Evolutionary conservation across 1,140 invertebrate species (phyloP).

Genomic region (Hypsibius dujardini): DNA sequence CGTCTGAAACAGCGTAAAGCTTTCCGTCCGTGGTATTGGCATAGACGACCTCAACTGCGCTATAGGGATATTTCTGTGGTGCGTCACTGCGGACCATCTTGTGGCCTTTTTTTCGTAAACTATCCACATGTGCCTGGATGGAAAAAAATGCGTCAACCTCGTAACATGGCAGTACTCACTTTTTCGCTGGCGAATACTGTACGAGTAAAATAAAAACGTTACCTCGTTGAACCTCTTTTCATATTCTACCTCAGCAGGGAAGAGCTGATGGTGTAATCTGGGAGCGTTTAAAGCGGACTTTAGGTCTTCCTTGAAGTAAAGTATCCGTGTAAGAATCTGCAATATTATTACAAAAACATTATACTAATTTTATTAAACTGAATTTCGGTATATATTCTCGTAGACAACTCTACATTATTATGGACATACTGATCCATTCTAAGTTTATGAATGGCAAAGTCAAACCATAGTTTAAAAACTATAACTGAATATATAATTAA

Average conservation of each 20-base stretch:
- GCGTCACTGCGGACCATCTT: not conserved
- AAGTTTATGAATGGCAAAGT: no score
- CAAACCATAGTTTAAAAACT: no score
- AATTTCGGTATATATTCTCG: no score
- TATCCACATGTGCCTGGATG: not conserved
- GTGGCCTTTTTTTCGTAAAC: not conserved
- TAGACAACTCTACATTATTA: no score
- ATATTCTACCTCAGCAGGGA: not conserved
- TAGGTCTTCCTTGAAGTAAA: not conserved
- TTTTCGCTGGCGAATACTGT: not conserved
- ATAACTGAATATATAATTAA: no score
- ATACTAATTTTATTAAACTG: no score
- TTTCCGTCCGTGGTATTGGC: not conserved
- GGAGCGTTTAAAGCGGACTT: slow-evolving; percentile 4
- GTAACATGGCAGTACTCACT: not conserved
- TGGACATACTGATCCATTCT: no score
- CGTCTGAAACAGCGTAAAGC: not conserved
- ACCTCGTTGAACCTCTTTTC: slow-evolving; percentile 5
- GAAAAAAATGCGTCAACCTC: not conserved
- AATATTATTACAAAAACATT: not conserved
- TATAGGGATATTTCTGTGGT: not conserved
- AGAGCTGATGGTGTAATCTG: not conserved
- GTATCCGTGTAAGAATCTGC: not conserved
- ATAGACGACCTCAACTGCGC: not conserved
- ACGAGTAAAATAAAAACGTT: not conserved